Conservation (phyloP, 1,140 invertebrate species). For the Andrena cerasifolii region DNA sequence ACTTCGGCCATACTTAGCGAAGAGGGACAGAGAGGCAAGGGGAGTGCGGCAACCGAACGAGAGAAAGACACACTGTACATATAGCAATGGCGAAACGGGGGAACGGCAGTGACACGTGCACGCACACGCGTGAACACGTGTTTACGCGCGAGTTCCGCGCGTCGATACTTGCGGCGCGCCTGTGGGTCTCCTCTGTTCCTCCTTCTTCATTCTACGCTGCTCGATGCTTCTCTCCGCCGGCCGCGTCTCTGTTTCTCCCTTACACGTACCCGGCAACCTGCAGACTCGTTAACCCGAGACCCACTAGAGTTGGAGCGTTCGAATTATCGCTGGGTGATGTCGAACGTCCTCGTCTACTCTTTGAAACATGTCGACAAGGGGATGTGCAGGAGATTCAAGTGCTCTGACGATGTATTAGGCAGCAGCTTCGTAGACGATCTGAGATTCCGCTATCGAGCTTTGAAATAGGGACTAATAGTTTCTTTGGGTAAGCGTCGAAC, state of each 20-base stretch:
- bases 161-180: conserved; percentile 19
- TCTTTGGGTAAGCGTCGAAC: no score
- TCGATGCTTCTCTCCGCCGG: no score
- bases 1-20: conserved; percentile 69
- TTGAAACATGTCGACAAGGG: no score
- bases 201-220: no score
- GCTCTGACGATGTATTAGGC: no score
- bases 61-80: background rate
- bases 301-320: background rate
- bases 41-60: background rate
- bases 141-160: conserved; percentile 41
- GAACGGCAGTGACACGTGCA: conserved; percentile 44
- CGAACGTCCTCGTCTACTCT: background rate
- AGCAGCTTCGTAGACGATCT: no score
- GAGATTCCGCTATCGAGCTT: no score
- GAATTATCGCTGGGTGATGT: no score
- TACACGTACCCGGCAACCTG: conserved; percentile 6
- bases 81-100: conserved; percentile 9
- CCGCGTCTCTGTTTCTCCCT: conserved; percentile 11
- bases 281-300: background rate
- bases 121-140: conserved; percentile 58
- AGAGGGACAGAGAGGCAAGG: conserved; percentile 16
- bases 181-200: background rate
- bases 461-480: no score
- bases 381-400: no score